Evolutionary conservation across 2,113 vertebrate species (phyloP).

Genomic region (Lichenostomus cassidix): DNA sequence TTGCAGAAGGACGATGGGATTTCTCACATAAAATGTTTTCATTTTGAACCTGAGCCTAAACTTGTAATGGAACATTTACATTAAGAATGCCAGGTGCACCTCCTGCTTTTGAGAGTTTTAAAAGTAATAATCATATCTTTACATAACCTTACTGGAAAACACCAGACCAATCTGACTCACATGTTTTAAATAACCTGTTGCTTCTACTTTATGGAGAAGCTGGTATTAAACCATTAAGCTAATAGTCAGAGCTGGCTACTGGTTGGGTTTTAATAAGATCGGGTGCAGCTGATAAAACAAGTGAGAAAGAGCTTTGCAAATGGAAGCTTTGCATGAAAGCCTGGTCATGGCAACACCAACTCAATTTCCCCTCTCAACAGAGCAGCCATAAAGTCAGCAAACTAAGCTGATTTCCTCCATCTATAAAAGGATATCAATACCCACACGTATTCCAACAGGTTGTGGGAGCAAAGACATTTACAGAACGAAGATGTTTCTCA

Average conservation of each 20-base stretch:
- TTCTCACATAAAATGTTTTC: background rate
- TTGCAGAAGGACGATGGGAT: background rate
- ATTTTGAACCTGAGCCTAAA: background rate
- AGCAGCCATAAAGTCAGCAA: background rate
- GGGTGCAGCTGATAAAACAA: constrained; percentile 9
- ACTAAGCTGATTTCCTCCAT: background rate
- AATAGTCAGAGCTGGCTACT: constrained; percentile 10
- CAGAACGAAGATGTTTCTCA: background rate
- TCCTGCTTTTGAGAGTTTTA: background rate
- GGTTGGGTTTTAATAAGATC: constrained; percentile 20
- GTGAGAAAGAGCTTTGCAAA: background rate
- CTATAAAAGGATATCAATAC: background rate
- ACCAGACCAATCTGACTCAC: background rate
- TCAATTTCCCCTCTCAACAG: background rate
- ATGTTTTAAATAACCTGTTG: constrained; percentile 43
- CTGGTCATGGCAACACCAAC: background rate
- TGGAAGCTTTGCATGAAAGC: background rate
- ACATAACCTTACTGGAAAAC: constrained; percentile 1
- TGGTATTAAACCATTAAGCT: constrained; percentile 47
- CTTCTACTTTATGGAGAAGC: constrained; percentile 18
- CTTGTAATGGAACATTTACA: background rate
- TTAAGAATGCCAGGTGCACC: background rate
- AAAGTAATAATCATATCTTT: background rate
- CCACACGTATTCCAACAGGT: background rate
- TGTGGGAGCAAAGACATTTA: background rate